phyloP scores from a whole-genome alignment of 2,113 vertebrate species.

The Abramis brama region DNA sequence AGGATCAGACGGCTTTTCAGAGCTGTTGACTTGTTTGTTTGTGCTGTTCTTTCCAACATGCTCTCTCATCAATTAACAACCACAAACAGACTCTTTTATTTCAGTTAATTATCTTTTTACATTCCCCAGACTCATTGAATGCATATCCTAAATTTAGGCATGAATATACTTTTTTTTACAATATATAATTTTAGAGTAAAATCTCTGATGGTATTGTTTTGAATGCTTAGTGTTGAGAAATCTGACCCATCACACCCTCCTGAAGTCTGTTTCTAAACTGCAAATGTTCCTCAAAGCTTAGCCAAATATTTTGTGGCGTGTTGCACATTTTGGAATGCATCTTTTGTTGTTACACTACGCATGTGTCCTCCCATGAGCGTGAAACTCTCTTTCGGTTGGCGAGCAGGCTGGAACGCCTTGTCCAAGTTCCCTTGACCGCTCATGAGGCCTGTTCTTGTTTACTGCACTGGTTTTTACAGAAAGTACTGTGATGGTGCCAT shows the following conservation, averaged over 20 bases:
- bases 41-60: not conserved
- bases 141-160: not conserved
- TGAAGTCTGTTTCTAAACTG: constrained; percentile 13
- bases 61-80: not conserved
- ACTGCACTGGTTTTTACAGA: not conserved
- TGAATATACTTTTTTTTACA: too few relatives aligned
- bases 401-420: constrained; percentile 27
- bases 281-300: not conserved
- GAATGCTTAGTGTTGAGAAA: constrained; percentile 34
- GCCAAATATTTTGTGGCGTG: constrained; percentile 48
- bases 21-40: constrained; percentile 57
- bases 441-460: constrained; percentile 1
- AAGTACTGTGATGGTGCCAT: not conserved
- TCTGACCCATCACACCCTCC: constrained; percentile 5
- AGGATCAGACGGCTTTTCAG: constrained; percentile 63
- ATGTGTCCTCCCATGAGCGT: not conserved
- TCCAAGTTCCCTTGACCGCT: not conserved
- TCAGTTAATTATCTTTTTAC: not conserved
- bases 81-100: not conserved
- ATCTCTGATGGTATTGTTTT: constrained; percentile 32
- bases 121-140: not conserved
- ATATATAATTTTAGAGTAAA: not conserved
- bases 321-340: constrained; percentile 45
- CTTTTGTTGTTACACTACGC: constrained; percentile 34
- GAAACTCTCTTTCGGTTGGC: constrained; percentile 1